phyloP scores from a whole-genome alignment of 2,888 invertebrate species.

The Mamestra brassicae region DNA sequence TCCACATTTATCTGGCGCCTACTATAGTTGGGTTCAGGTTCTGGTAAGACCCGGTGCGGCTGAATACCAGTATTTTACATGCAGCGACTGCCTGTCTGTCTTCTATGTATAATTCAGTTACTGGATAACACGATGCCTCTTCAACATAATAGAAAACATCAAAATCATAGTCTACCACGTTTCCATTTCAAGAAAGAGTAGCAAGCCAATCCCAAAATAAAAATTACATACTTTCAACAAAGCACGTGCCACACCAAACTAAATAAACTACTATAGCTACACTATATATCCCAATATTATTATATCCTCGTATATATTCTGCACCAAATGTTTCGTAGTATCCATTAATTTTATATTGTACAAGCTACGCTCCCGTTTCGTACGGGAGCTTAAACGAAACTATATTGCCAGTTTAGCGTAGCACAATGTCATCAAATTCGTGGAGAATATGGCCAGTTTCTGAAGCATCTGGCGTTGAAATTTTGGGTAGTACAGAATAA shows the following conservation, averaged over 20 bases:
- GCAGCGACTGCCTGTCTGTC: too few species aligned
- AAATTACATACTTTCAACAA: not conserved
- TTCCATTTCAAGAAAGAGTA: not conserved
- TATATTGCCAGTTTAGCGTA: slow-evolving; percentile 39
- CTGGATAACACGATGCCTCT: not conserved
- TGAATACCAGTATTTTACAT: too few species aligned
- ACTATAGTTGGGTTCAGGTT: too few species aligned
- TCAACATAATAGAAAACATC: too few species aligned
- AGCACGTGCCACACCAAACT: not conserved
- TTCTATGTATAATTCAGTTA: not conserved
- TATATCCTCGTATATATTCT: slow-evolving; percentile 30
- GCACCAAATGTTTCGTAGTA: slow-evolving; percentile 52
- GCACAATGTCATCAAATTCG: slow-evolving; percentile 43
- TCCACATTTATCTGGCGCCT: too few species aligned
- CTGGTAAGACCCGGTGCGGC: too few species aligned
- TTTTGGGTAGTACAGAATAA: not conserved
- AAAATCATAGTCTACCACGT: not conserved
- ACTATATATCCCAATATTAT: slow-evolving; percentile 12
- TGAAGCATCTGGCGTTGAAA: slow-evolving; percentile 25
- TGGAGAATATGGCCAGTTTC: slow-evolving; percentile 33
- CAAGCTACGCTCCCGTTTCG: slow-evolving; percentile 29
- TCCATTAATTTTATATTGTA: slow-evolving; percentile 58
- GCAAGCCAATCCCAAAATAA: not conserved
- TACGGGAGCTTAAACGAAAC: slow-evolving; percentile 37
- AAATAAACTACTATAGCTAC: not conserved